A percentile compares a stretch with the other conserved stretches of the same genome.
Conservation (phyloP, 2,797 vertebrate genomes). For the Alfaro cultratus region DNA sequence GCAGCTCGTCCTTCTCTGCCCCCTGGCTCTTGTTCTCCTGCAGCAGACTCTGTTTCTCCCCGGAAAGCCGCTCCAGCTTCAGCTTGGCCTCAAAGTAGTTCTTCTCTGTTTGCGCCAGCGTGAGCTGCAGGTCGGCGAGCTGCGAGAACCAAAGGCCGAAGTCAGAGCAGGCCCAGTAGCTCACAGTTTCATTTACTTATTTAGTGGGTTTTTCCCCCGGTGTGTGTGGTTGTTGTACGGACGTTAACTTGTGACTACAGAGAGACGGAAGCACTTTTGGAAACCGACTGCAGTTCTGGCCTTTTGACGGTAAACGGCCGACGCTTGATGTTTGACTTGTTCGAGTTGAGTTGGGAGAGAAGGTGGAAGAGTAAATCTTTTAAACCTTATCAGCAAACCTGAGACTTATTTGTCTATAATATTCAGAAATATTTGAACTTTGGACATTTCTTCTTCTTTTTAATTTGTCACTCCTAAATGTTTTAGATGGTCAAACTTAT, state of each 20-base stretch:
- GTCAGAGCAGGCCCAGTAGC: background rate
- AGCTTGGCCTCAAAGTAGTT: constrained; percentile 79
- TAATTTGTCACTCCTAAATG: background rate
- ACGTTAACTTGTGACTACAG: background rate
- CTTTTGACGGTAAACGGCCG: background rate
- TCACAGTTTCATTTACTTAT: background rate
- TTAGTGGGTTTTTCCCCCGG: background rate
- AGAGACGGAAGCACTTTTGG: background rate
- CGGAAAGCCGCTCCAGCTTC: constrained; percentile 75
- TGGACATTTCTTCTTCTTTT: background rate
- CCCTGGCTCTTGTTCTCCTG: constrained; percentile 73
- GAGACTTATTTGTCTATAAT: background rate
- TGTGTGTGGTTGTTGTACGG: background rate
- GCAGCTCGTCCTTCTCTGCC: constrained; percentile 68
- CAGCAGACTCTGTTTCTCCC: constrained; percentile 72
- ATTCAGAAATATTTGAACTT: background rate
- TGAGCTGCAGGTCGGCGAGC: constrained; percentile 72
- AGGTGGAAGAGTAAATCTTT: background rate
- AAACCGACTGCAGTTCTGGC: background rate
- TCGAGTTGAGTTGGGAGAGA: background rate
- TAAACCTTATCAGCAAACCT: background rate
- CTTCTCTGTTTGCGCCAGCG: constrained; percentile 73
- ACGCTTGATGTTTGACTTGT: background rate
- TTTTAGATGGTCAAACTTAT: background rate
- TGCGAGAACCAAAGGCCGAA: constrained; percentile 20